Evolutionary conservation across 1,140 invertebrate species (phyloP), one percentile per base, ranked within the genome.

Genomic region (Saccostrea glomerata): DNA sequence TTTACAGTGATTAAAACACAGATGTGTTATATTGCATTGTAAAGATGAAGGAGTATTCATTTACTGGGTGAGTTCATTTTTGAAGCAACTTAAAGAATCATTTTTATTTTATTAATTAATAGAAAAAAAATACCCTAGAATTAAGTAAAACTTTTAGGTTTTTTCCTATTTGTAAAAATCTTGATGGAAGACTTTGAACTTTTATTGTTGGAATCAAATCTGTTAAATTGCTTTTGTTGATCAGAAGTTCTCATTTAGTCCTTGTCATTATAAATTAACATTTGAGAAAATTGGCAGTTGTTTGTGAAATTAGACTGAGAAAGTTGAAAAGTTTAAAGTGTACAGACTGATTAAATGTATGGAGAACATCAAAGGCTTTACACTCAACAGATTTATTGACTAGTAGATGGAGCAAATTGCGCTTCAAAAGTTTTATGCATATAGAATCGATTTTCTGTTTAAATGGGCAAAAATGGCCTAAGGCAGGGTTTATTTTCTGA

Each of bases 261-360:
- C 9, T 13, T 77, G 23, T 77, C 70, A 77, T 77, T 77, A 77
- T 30, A 77, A 77, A 77, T 30, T 77, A 77, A 77, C 70, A 77
- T 36, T 77, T 25, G 7, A 11, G 60, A 36, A 20, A 63, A 25
- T 77, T 77, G 70, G 25, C 70, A 30, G 70, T 36, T 77, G 70
- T 77, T 77, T 36, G 70, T 30, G 70, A 30, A 77, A 77, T 36
- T 77, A 77, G 58, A 63, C 15, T 36, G 70, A 77, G 70, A 77
- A 77, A 77, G 70, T 77, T 77, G 70, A 77, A 77, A 77, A 30
- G 70, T 77, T 77, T 77, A 77, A 36, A 77, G 25, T 77, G 70
- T 11, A 36, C 70, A 77, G 70, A 77, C 0, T 15, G 70, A 77
- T 77, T 77, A 15, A 77, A 36, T 77, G 7, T 77, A 17, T 30